Evolutionary conservation across 2,113 vertebrate species (phyloP).

Genomic region (Baryphthengus martii): DNA sequence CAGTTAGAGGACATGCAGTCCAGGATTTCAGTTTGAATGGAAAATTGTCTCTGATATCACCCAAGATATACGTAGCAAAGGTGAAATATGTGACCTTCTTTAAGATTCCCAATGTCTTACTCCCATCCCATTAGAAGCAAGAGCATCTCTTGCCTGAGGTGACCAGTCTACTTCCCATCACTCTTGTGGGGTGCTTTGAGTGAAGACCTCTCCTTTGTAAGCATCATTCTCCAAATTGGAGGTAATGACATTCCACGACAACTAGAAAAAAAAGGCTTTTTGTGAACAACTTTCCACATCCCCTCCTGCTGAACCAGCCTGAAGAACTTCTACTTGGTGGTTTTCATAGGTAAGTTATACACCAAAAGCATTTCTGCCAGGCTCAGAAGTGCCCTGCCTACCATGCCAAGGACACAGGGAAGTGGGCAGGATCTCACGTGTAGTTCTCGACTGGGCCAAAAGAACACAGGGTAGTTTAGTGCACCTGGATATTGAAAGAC

Average conservation of each 20-base stretch:
- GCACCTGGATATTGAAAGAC: background rate
- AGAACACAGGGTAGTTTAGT: background rate
- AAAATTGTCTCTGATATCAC: background rate
- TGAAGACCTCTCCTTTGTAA: background rate
- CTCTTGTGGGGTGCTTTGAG: background rate
- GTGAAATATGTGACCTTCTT: background rate
- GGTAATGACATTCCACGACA: background rate
- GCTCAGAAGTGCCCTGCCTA: background rate
- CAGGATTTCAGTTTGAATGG: background rate
- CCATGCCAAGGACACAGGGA: accelerated
- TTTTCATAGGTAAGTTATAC: background rate
- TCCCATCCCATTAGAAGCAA: background rate
- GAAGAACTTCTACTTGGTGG: background rate
- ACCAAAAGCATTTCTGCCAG: background rate
- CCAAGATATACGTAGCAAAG: background rate
- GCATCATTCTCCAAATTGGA: background rate
- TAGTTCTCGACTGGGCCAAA: background rate
- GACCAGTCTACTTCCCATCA: background rate
- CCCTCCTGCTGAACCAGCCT: background rate
- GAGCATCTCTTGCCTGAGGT: background rate
- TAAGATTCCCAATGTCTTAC: background rate
- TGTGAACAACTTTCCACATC: background rate
- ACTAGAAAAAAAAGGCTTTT: background rate
- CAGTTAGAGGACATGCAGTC: background rate
- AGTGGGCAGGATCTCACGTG: accelerated